phyloP scores from a whole-genome alignment of 2,888 invertebrate genomes.

The Capitulum mitella region DNA sequence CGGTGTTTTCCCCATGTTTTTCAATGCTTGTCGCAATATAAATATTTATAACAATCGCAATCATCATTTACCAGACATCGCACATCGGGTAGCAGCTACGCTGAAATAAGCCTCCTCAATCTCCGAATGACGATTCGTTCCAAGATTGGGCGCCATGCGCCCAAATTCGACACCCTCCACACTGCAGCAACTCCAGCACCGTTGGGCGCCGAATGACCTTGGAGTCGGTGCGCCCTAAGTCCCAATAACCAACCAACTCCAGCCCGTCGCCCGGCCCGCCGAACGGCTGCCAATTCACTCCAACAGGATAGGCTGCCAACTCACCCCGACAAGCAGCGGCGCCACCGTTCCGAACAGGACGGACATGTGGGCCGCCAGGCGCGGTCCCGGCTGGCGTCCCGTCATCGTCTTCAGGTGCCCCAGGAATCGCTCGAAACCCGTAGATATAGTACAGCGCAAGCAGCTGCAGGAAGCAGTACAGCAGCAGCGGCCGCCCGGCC shows the following conservation, averaged over 20 bases:
- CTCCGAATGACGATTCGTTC: too few relatives aligned
- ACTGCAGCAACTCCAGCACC: neutral
- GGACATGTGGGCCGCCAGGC: slow-evolving; percentile 51
- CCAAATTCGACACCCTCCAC: neutral
- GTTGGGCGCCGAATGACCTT: too few relatives aligned
- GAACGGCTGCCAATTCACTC: neutral
- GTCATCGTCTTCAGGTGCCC: slow-evolving; percentile 44
- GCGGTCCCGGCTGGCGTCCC: slow-evolving; percentile 15
- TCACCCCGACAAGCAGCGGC: neutral
- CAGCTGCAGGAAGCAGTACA: slow-evolving; percentile 53
- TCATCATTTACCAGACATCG: too few relatives aligned
- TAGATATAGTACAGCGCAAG: slow-evolving; percentile 49
- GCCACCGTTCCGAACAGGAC: slow-evolving; percentile 50
- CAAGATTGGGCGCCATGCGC: neutral
- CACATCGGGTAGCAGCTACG: too few relatives aligned
- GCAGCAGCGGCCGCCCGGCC: slow-evolving; percentile 82
- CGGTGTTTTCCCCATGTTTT: too few relatives aligned
- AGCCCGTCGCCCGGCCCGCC: neutral
- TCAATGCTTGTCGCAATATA: too few relatives aligned
- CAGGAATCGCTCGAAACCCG: slow-evolving; percentile 45
- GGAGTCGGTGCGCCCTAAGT: too few relatives aligned
- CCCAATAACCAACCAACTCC: too few relatives aligned
- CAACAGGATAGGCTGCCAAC: neutral
- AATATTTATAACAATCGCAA: too few relatives aligned
- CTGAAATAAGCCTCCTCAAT: too few relatives aligned